Conservation (phyloP, 2,888 invertebrate species). For the Lepidocyrtoides sp. region DNA sequence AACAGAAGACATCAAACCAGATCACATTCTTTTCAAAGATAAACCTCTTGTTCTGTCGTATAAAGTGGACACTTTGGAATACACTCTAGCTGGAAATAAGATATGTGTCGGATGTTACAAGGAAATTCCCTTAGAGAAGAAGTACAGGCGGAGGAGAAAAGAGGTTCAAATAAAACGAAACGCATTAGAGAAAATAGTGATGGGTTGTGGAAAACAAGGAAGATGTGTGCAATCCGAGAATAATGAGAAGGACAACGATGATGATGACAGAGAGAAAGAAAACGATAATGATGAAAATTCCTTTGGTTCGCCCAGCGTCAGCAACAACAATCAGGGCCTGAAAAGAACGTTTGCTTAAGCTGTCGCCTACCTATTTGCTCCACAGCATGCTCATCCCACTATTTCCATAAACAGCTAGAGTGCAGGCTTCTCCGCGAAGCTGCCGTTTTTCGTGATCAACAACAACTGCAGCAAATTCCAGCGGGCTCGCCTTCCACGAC, state of each 20-base stretch:
- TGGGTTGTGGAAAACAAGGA: conserved; percentile 29
- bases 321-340: conserved; percentile 59
- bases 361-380: conserved; percentile 83
- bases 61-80: conserved; percentile 87
- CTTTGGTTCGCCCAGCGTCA: conserved; percentile 49
- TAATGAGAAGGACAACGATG: conserved; percentile 60
- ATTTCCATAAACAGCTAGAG: conserved; percentile 84
- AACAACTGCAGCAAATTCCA: conserved; percentile 58
- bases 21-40: conserved; percentile 91
- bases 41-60: conserved; percentile 93
- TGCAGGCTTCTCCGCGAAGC: conserved; percentile 83
- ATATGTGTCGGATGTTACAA: conserved; percentile 93
- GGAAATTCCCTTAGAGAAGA: conserved; percentile 85
- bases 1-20: conserved; percentile 90
- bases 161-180: conserved; percentile 72
- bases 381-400: conserved; percentile 78
- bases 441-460: conserved; percentile 32
- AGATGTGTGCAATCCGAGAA: conserved; percentile 71
- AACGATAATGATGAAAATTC: conserved; percentile 69
- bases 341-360: conserved; percentile 74
- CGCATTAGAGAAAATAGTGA: conserved; percentile 90
- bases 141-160: conserved; percentile 26
- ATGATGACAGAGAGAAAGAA: conserved; percentile 49
- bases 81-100: conserved; percentile 89
- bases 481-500: conserved; percentile 3